These are phyloP conservation scores for Axis porcinus DNA, from an alignment of 2,113 vertebrate species.

Conservation along the genomic window DNA sequence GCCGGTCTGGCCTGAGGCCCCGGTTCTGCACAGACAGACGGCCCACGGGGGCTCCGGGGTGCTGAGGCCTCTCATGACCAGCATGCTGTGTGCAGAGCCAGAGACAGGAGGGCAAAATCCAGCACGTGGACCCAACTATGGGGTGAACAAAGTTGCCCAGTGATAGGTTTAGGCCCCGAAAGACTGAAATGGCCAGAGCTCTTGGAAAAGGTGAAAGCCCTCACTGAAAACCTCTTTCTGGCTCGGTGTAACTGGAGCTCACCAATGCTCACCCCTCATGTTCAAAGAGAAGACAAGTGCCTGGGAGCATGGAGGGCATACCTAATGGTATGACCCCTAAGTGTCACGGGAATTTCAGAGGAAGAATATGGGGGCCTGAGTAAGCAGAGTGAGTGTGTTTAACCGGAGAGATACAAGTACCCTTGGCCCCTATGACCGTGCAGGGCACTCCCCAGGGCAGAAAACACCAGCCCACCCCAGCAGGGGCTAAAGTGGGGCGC, in stretches of 20 bases:
- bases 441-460: not conserved
- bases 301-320: not conserved
- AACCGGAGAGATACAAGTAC: not conserved
- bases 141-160: not conserved
- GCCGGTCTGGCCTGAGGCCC: not conserved
- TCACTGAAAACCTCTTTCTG: not conserved
- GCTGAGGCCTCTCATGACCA: not conserved
- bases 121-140: not conserved
- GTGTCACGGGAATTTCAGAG: not conserved
- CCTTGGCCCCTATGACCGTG: not conserved
- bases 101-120: not conserved
- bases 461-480: not conserved
- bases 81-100: not conserved
- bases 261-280: not conserved
- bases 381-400: not conserved
- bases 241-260: not conserved
- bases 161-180: not conserved
- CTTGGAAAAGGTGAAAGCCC: not conserved
- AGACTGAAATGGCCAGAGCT: not conserved
- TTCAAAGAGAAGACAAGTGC: not conserved
- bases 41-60: fast-evolving
- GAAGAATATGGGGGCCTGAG: not conserved
- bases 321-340: fast-evolving
- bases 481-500: too few species aligned
- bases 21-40: not conserved